Base-by-base conservation (phyloP, 2,888 invertebrate species). In the Diadegma fenestrale region DNA sequence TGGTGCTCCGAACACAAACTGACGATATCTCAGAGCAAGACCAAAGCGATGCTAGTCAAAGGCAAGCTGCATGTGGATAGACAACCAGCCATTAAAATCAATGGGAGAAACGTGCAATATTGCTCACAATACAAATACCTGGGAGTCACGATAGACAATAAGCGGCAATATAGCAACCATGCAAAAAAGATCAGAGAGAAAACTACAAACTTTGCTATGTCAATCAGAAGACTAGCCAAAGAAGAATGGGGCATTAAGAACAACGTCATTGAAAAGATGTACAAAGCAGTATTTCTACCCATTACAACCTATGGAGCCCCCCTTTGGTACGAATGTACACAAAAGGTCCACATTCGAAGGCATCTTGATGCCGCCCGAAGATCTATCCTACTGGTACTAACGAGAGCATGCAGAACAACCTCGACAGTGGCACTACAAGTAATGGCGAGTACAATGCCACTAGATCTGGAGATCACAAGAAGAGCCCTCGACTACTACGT, bases 301-400 rank as follows among this genome's bases (percentile, higher is more conserved):
- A 86, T 88, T 0, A 30, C 54, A 0, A 84, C 87, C 0, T 88
- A 88, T 41, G 88, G 84, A 2, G 79, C 86, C 0, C 51, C 48
- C 0, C 66, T 75, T 0, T 88, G 88, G 88, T 48, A 30, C 8
- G 1, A 22, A 19, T 66, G 84, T 12, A 33, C 51, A 1, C 3
- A 17, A 7, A 63, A 22, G 0, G 8, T 0, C 0, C 10, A 14
- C 1, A 30, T 64, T 17, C 19, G n/a, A 0, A 22, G 75, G 30
- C 1, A 64, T 17, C 17, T 84, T 8, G 43, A 3, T 6, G 73
- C 69, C 0, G 58, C 76, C 1, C 84, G 81, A 41, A 8, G 84
- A 6, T 7, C 19, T 14, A 48, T 71, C 1, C 30, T 81, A 22
- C 45, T 84, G 0, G 2, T 30, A 0, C 51, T 76, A 8, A 71